Base-by-base conservation (phyloP, 92 coral and sea anemone species). In the Palythoa heliodiscus region DNA sequence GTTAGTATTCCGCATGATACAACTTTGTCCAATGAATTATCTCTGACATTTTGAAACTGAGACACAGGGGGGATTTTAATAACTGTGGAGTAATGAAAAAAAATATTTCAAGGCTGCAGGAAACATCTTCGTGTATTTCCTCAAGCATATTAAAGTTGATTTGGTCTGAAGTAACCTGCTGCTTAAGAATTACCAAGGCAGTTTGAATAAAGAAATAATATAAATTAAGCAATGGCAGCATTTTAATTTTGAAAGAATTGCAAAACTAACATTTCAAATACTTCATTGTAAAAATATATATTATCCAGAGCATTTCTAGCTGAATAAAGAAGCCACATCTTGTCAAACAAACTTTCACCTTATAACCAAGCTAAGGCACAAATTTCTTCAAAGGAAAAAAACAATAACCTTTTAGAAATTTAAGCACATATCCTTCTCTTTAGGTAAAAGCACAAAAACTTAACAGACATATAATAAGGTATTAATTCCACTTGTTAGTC, bases 81-180 rank as follows among this genome's bases (percentile, higher is more conserved):
- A 40, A 12, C 14, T 43, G 35, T 29, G 40, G 19, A 24, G 15
- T 25, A 19, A 17, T 67, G 3, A 80, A 66, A 67, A 63, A 66
- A 64, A 1, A 20, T 48, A 23, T 66, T 52, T 80, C 17, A 64
- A 48, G 84, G 48, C 73, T 80, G 19, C 61, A 80, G 84, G 84
- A 43, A 22, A 80, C 84, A 20, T 64, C 70, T 38, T 63, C 20
- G 2, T 20, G 14, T 61, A 7, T 63, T 78, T 78, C 70, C 71
- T 63, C 39, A 64, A 63, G 53, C 24, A 43, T 48, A 66, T 67
- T 80, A 29, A 80, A 23, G 38, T 80, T 80, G 17, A 29, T 52
- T 64, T 64, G 11, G 13, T 38, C 12, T 37, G 57, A 48, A 43
- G 74, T 60, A 80, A 23, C 73, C 47, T 48, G 74, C 84, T 64